Evolutionary conservation across 2,113 vertebrate species (phyloP).

Genomic region (Caloenas nicobarica): DNA sequence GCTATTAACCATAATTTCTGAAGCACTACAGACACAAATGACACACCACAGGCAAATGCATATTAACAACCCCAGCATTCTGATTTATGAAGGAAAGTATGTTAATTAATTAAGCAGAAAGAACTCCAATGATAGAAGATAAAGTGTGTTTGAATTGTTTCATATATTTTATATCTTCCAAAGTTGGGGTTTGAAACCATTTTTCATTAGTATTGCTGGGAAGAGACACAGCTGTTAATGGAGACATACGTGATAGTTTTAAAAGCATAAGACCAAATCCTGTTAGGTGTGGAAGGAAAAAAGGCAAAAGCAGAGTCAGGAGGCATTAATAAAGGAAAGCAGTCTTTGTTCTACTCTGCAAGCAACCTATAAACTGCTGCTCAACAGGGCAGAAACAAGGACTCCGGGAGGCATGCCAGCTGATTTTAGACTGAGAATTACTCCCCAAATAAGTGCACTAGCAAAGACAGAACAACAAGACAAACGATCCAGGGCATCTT

Average conservation of each 20-base stretch:
- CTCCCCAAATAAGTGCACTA: background rate
- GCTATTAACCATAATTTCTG: background rate
- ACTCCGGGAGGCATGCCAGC: background rate
- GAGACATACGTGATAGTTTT: background rate
- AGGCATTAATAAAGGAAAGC: background rate
- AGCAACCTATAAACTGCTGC: background rate
- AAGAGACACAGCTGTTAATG: background rate
- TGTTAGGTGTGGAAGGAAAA: background rate
- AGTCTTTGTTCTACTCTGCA: background rate
- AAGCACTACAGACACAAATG: background rate
- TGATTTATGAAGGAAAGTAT: background rate
- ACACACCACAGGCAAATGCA: background rate
- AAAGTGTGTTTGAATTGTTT: background rate
- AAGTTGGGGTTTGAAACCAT: background rate
- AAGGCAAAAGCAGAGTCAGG: background rate
- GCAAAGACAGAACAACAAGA: background rate
- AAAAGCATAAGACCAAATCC: background rate
- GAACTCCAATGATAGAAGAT: background rate
- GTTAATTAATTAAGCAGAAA: background rate
- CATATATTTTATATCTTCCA: background rate
- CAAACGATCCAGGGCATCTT: background rate
- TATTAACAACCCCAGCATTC: background rate
- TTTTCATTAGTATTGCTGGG: background rate
- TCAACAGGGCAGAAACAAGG: background rate
- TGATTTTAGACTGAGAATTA: background rate